phyloP scores from a whole-genome alignment of 2,113 vertebrate species.

The Actenoides lindsayi region DNA sequence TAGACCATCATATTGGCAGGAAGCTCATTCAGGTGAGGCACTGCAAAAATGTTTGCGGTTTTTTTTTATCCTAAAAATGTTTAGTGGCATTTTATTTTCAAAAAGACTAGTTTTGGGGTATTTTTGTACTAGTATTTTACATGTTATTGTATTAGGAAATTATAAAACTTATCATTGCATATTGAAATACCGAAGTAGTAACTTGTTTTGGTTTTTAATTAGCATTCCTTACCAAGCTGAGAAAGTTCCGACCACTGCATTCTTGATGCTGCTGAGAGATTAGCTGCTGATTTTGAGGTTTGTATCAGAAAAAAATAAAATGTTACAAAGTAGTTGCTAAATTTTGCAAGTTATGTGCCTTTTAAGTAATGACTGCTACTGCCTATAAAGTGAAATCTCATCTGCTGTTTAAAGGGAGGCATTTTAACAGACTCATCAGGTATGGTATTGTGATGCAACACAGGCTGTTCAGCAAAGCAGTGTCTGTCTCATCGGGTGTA shows the following conservation, averaged over 20 bases:
- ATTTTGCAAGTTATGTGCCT: slow-evolving; percentile 50
- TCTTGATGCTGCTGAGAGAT: slow-evolving; percentile 21
- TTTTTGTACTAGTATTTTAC: neutral
- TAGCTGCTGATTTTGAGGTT: slow-evolving; percentile 21
- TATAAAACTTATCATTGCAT: neutral
- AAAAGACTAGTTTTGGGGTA: neutral
- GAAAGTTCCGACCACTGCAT: slow-evolving; percentile 74
- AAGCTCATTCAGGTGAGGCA: slow-evolving; percentile 86
- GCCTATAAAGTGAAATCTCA: neutral
- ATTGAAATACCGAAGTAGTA: slow-evolving; percentile 40
- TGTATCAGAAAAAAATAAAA: slow-evolving; percentile 52
- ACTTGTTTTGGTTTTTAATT: slow-evolving; percentile 55
- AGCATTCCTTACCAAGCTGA: slow-evolving; percentile 92
- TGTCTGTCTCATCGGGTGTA: neutral
- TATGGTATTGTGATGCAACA: neutral
- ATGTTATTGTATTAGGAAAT: neutral
- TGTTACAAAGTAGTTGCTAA: neutral
- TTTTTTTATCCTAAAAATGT: neutral
- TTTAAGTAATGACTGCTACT: neutral
- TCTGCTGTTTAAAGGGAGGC: neutral
- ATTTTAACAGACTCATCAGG: neutral
- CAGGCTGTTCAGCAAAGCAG: neutral
- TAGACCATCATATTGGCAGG: slow-evolving; percentile 81
- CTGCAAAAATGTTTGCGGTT: neutral
- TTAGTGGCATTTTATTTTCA: neutral